A percentile compares a stretch with the other conserved stretches of the same genome.
Evolutionary conservation across 2,113 vertebrate species (phyloP).

Genomic region (Vireo altiloquus): DNA sequence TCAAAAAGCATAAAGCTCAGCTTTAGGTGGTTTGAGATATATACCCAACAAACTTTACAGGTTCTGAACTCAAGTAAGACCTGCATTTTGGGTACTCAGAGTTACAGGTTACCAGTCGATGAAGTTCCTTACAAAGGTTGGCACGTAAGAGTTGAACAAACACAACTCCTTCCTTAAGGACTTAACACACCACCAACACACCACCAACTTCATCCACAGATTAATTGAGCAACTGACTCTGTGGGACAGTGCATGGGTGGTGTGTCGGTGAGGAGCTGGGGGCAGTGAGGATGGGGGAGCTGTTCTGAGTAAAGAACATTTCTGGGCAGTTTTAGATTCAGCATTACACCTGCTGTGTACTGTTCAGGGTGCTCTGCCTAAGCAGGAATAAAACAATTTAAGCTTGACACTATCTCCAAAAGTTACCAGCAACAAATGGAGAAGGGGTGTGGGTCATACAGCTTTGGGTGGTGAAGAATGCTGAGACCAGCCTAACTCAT

Average conservation of each 20-base stretch:
- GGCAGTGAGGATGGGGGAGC: background rate
- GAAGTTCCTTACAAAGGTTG: background rate
- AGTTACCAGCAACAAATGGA: background rate
- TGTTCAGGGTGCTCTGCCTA: background rate
- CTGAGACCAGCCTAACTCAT: background rate
- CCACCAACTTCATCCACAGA: background rate
- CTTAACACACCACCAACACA: background rate
- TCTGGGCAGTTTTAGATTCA: background rate
- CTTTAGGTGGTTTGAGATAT: background rate
- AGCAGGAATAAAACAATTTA: background rate
- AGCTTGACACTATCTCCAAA: background rate
- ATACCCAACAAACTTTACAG: background rate
- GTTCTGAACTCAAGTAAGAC: background rate
- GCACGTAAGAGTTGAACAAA: background rate
- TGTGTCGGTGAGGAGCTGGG: background rate
- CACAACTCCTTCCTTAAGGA: background rate
- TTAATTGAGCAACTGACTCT: background rate
- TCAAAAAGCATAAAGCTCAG: background rate
- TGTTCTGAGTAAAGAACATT: background rate
- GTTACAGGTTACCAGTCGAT: background rate
- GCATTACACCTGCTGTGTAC: rapidly evolving
- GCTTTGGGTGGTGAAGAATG: background rate
- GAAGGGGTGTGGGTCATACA: background rate
- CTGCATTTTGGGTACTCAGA: background rate
- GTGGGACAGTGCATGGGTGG: rapidly evolving